Base-by-base conservation (phyloP, 37 sponge, comb jelly and placozoan species). In the Tethya wilhelma region DNA sequence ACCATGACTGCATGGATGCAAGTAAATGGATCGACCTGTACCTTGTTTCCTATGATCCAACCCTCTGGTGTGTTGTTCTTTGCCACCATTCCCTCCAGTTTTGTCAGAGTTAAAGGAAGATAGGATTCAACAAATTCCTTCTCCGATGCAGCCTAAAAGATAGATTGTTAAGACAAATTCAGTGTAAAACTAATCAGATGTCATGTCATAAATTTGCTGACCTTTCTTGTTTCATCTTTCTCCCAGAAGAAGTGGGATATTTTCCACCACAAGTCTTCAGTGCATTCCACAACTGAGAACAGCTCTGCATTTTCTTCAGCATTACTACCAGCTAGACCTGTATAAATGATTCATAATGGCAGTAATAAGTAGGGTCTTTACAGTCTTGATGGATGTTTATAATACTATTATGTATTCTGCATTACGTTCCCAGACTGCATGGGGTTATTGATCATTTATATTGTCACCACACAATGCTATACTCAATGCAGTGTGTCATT, bases 201-300 rank as follows among this genome's bases (percentile, higher is more conserved):
- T 45, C 26, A 44, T n/a, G n/a, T n/a, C n/a, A n/a, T 29, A 0
- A 63, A 0, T 32, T 29, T 63, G 9, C 1, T n/a, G 28, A 73
- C 82, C 80, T 90, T 85, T 36, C 37, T 81, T n/a, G 26, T 45
- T n/a, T 75, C 73, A 42, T 85, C 87, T 71, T 90, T 75, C 67
- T 75, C 82, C 73, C 74, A 81, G 68, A 77, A 81, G 34, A 81
- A 30, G 38, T 59, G 32, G 25, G 37, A 26, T 4, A 90, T 38
- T 26, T 70, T 64, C 5, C 30, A 28, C 71, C 81, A 79, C 57
- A 81, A 25, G 17, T 81, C 81, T 31, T 90, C 69, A 59, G 64
- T 34, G 23, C 30, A 29, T 17, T 85, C 86, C 30, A 76, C 78
- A 14, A 77, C 44, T 19, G 68, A 58, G 43, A 38, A 64, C 2